Base-by-base conservation (phyloP, 2,888 invertebrate species). In the Rotaria socialis region DNA sequence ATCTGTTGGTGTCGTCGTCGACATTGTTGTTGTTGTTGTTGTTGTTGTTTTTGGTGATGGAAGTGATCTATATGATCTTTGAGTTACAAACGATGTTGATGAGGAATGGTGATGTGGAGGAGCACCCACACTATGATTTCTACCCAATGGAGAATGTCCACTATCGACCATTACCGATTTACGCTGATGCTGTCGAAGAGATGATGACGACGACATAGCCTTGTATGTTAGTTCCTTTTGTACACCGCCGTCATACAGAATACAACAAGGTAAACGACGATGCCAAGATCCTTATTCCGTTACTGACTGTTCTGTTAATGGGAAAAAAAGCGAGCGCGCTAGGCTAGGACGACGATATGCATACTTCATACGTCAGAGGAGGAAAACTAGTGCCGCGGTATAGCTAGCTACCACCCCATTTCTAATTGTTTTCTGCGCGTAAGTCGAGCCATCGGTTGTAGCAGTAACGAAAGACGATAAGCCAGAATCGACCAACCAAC, bases 371-470 rank as follows among this genome's bases (percentile, higher is more conserved):
- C 58, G 58, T 60, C 27, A 60, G 58, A 60, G 27, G 27, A 60
- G n/a, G 27, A 60, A 60, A 60, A 60, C 58, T 60, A 60, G 58
- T 60, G 58, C 7, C 58, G 58, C 58, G 58, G n/a, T 7, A 60
- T 60, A 11, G 58, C 58, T 60, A 11, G 58, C 58, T 60, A 10
- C 58, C 58, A n/a, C 58, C 58, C 58, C 11, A 27, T 27, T 11
- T 60, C 58, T 60, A 60, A 60, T 60, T 60, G 58, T 60, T 60
- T 60, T 60, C 58, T 60, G 58, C 58, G 58, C 10, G 58, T 60
- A 60, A 60, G 58, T n/a, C 58, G 58, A 60, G 27, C 24, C 58
- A 60, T 60, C 58, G 58, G 58, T 60, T 60, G 58, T 60, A 60
- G n/a, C 58, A n/a, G 58, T 60, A 60, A 60, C 58, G 58, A 60